phyloP scores from a whole-genome alignment of 2,888 invertebrate genomes.

The Perizoma affinitatum region DNA sequence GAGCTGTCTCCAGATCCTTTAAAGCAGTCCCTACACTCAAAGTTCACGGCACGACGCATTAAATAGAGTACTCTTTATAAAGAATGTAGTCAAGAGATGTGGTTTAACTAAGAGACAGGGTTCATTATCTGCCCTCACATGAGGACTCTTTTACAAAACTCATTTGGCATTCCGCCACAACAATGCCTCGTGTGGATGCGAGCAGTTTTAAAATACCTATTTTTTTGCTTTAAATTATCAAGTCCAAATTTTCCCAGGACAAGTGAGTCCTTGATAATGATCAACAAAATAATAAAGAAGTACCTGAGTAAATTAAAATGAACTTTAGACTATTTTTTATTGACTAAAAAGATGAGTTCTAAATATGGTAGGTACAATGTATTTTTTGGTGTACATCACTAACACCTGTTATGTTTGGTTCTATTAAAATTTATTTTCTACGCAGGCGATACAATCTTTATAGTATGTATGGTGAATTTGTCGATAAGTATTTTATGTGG shows the following conservation, averaged over 20 bases:
- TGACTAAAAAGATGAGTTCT: too few species aligned
- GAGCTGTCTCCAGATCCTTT: constrained; percentile 15
- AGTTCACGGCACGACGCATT: constrained; percentile 26
- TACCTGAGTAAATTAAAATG: constrained; percentile 7
- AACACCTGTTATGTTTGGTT: too few species aligned
- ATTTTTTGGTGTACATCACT: too few species aligned
- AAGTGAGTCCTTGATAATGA: background rate
- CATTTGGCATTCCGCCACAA: constrained; percentile 83
- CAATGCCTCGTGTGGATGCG: constrained; percentile 72
- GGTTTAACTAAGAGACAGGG: constrained; percentile 60
- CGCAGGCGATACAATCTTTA: too few species aligned
- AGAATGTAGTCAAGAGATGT: constrained; percentile 47
- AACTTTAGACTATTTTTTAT: constrained; percentile 1
- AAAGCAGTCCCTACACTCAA: constrained; percentile 19
- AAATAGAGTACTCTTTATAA: constrained; percentile 30
- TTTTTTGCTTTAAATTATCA: constrained; percentile 64
- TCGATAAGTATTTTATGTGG: too few species aligned
- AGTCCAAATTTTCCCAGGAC: constrained; percentile 58
- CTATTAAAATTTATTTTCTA: too few species aligned
- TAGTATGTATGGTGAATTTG: too few species aligned
- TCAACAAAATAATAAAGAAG: too few species aligned
- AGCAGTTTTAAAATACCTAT: constrained; percentile 76
- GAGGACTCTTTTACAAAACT: constrained; percentile 78
- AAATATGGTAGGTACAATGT: too few species aligned
- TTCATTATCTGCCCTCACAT: constrained; percentile 69